Conservation (phyloP, 2,797 vertebrate genomes). For the Choloepus didactylus region DNA sequence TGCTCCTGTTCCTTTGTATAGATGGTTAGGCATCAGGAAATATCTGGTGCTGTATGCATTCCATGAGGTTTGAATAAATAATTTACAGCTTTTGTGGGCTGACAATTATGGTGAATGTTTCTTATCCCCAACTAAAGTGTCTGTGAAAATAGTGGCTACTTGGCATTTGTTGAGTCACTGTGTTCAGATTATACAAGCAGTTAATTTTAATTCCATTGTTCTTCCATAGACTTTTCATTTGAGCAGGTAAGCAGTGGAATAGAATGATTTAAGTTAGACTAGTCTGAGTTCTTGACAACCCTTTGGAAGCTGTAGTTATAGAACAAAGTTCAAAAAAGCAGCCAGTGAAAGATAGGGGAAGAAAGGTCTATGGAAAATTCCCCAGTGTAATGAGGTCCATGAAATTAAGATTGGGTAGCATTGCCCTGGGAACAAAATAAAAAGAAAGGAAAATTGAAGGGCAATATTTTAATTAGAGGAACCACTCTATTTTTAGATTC, state of each 20-base stretch:
- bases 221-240: background rate
- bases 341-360: slow-evolving; percentile 39
- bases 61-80: background rate
- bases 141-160: background rate
- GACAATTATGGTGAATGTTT: background rate
- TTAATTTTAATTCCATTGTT: background rate
- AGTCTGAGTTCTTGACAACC: slow-evolving; percentile 16
- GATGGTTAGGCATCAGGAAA: background rate
- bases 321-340: slow-evolving; percentile 73
- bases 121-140: background rate
- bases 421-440: slow-evolving; percentile 45
- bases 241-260: background rate
- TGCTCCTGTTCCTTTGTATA: background rate
- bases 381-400: slow-evolving; percentile 24
- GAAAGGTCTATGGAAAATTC: slow-evolving; percentile 70
- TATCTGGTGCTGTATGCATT: background rate
- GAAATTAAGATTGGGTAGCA: slow-evolving; percentile 56
- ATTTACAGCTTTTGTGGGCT: background rate
- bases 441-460: slow-evolving; percentile 35
- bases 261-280: background rate
- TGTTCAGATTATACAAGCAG: background rate
- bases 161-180: background rate
- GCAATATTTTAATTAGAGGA: slow-evolving; percentile 43
- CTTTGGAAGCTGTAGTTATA: slow-evolving; percentile 50
- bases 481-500: slow-evolving; percentile 46